Evolutionary conservation across 37 sponge, comb jelly and placozoan genomes (phyloP).

Genomic region (Aplysina aerophoba): DNA sequence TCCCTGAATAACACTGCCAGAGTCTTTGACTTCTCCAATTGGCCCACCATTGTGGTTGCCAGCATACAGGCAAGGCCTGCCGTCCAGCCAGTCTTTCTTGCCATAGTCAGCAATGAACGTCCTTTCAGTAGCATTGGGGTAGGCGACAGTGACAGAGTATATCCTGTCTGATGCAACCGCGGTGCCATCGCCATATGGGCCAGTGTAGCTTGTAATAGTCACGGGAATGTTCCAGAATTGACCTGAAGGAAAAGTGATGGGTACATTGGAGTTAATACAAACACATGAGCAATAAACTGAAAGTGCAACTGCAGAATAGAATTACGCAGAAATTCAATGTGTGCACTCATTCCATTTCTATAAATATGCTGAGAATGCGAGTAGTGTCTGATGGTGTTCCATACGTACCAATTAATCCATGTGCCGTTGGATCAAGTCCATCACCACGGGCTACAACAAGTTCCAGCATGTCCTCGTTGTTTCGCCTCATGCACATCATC

Average conservation of each 20-base stretch:
- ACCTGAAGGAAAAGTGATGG: constrained; percentile 38
- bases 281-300: no score
- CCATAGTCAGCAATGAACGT: constrained; percentile 57
- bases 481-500: constrained; percentile 5
- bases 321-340: no score
- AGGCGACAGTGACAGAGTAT: constrained; percentile 52
- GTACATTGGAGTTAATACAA: not conserved
- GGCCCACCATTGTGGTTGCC: constrained; percentile 66
- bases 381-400: not conserved
- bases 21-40: not conserved
- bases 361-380: no score
- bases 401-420: constrained; percentile 35
- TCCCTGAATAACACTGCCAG: constrained; percentile 63
- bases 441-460: constrained; percentile 17
- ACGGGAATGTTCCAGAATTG: constrained; percentile 84
- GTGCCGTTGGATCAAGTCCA: not conserved
- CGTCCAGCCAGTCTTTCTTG: constrained; percentile 50
- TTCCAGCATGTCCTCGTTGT: constrained; percentile 29
- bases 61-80: constrained; percentile 58
- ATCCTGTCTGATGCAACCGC: not conserved
- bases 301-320: no score
- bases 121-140: constrained; percentile 16
- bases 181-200: not conserved
- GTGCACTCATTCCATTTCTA: no score
- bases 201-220: constrained; percentile 32